These are phyloP conservation scores for Engraulis encrasicolus DNA, from an alignment of 2,113 vertebrate genomes.

Conservation along the genomic window DNA sequence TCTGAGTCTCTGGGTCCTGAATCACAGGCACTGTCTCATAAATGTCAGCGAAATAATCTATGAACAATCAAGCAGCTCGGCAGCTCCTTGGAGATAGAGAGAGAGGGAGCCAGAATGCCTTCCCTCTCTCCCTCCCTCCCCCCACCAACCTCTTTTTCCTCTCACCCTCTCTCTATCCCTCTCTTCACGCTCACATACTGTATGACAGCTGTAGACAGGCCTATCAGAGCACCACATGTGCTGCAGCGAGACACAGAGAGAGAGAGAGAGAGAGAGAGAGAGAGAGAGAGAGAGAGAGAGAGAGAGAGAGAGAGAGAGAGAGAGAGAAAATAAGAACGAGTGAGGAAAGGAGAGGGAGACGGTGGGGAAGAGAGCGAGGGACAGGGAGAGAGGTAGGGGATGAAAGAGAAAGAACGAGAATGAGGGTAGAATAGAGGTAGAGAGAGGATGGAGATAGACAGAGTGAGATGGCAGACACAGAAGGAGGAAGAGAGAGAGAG, in stretches of 20 bases:
- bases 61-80: background rate
- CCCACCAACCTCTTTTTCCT: no score
- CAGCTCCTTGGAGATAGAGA: background rate
- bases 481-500: background rate
- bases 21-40: conserved; percentile 18
- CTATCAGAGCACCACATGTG: conserved; percentile 2
- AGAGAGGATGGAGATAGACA: background rate
- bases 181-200: background rate
- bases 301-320: background rate
- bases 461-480: background rate
- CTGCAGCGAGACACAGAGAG: background rate
- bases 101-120: background rate
- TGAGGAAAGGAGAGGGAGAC: background rate
- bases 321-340: background rate
- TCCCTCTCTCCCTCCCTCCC: no score
- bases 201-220: conserved; percentile 11
- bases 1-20: no score
- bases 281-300: background rate
- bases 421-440: background rate
- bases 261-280: background rate
- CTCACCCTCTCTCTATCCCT: no score
- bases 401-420: background rate
- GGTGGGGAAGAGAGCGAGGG: background rate
- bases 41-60: conserved; percentile 7
- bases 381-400: background rate